phyloP scores from a whole-genome alignment of 2,797 vertebrate genomes.

The Anolis apletophallus region DNA sequence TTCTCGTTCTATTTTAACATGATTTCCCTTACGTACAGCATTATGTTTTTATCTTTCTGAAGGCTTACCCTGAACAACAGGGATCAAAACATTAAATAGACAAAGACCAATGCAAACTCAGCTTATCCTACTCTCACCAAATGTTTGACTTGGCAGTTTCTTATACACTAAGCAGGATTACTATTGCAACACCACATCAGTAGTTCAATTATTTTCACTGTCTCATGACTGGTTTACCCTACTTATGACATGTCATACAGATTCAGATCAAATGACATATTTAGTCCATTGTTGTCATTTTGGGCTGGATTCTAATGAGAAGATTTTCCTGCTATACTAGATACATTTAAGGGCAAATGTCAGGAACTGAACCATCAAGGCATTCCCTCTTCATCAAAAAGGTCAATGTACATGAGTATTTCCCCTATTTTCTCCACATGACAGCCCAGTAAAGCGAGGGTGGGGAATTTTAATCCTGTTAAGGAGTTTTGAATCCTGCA shows the following conservation, averaged over 20 bases:
- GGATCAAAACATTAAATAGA: background rate
- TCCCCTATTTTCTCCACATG: background rate
- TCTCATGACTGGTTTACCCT: constrained; percentile 2
- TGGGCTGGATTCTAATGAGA: background rate
- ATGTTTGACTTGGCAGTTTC: background rate
- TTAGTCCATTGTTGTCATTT: background rate
- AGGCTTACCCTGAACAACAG: background rate
- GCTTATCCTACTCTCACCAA: background rate
- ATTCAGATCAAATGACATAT: background rate
- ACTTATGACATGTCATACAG: background rate
- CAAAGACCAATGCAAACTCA: background rate
- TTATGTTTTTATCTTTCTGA: background rate
- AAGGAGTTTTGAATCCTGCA: too few species aligned
- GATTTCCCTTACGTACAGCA: background rate
- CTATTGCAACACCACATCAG: background rate
- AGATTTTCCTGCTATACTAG: background rate
- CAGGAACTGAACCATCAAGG: background rate
- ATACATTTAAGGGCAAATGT: constrained; percentile 1
- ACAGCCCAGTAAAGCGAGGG: background rate
- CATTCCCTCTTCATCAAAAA: background rate
- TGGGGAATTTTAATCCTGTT: too few species aligned
- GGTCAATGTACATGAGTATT: background rate
- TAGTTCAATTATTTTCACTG: background rate
- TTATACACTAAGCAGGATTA: background rate
- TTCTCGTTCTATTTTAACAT: background rate